Evolutionary conservation across 1,140 invertebrate genomes (phyloP).

Genomic region (Megalonaias nervosa): DNA sequence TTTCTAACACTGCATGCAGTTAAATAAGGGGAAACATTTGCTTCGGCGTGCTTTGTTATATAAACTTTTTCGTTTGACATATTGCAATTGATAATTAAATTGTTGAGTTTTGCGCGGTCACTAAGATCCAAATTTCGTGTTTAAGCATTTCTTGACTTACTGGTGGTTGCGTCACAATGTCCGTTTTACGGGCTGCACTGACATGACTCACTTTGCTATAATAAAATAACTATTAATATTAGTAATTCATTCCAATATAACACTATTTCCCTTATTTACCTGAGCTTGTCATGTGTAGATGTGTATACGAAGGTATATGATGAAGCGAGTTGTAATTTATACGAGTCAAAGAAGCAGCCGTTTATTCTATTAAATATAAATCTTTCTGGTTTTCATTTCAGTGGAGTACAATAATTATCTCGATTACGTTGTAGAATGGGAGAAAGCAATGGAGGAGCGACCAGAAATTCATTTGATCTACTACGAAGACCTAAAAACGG

Average conservation of each 20-base stretch:
- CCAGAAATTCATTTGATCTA: slow-evolving; percentile 4
- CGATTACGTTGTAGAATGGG: slow-evolving; percentile 15
- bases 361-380: neutral
- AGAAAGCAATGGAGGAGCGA: neutral
- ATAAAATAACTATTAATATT: neutral
- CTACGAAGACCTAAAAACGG: slow-evolving; percentile 31
- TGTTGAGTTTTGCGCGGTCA: too few species aligned
- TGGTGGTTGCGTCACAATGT: too few species aligned
- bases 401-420: slow-evolving; percentile 13
- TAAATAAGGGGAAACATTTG: too few species aligned
- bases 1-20: too few species aligned
- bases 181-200: too few species aligned
- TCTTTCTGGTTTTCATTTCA: neutral
- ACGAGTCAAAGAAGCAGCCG: neutral
- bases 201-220: too few species aligned
- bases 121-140: too few species aligned
- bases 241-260: neutral
- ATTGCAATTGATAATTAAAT: too few species aligned
- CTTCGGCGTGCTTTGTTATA: too few species aligned
- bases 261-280: neutral
- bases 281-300: neutral
- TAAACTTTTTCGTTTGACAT: too few species aligned
- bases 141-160: too few species aligned
- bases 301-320: neutral
- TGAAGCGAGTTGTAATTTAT: neutral